Base-by-base conservation (phyloP, 1,140 invertebrate species). In the Sitodiplosis mosellana region DNA sequence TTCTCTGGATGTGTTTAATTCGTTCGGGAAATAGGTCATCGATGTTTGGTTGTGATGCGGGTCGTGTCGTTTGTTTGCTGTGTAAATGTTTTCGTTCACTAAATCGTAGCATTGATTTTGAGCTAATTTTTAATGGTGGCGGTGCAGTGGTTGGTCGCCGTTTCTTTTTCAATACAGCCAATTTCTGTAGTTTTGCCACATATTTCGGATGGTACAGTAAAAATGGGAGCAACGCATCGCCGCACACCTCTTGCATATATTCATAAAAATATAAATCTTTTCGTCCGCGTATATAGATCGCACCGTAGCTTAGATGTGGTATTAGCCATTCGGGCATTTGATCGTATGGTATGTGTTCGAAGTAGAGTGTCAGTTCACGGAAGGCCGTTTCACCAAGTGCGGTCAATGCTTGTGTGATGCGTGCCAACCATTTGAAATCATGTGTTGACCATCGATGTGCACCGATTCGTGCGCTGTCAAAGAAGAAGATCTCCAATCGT, bases 221-320 rank as follows among this genome's bases (percentile, higher is more conserved):
- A 46, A 57, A 64, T 4, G 61, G 61, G 48, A 61, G 55, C 15
- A 64, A 27, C n/a, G 53, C 52, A 11, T 54, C 51, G 5, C 52
- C 54, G 14, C 61, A 64, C 1, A 63, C 54, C 6, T 54, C 53
- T 17, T 64, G 55, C 27, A 64, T 27, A 58, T 59, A 64, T 40
- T 64, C 62, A 33, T 64, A 64, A 4, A 64, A 41, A 40, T 58
- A 60, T 7, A 64, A 58, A 19, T 64, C 62, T 46, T 61, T 54
- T 10, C 48, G 51, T 1, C 61, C 62, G 0, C 45, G 47, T 0
- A 64, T 36, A 38, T 58, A 64, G 15, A 58, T 53, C 20, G 62
- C 60, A 44, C 55, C 51, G n/a, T 53, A 48, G 8, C 56, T 46
- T 46, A 64, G 47, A 41, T 62, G 55, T 20, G 52, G 50, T 54